Evolutionary conservation across 2,113 vertebrate genomes (phyloP), one percentile per base, ranked within the genome.

Genomic region (Mohoua ochrocephala): DNA sequence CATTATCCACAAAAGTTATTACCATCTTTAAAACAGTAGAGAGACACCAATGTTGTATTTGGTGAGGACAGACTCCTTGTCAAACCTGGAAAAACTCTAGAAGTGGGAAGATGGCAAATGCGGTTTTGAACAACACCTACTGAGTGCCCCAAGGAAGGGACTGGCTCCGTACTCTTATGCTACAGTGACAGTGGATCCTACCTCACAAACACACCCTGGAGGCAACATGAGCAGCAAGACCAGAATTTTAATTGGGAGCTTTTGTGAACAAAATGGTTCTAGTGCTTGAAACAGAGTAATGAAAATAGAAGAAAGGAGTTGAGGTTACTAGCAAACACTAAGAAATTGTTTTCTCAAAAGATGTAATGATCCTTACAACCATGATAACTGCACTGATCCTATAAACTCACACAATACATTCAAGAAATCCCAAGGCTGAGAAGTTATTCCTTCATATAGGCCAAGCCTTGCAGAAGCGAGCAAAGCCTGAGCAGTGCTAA

Each of bases 141-240:
- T 1, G 1, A 35, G 35, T 1, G 4, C 2, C 42, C 21, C 0
- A 0, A 65, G 50, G 41, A 80, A 73, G 31, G 12, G 20, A 67
- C 13, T 6, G 23, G 33, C 28, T 83, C 21, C 57, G 41, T 37
- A 64, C n/a, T 54, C 59, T 52, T 18, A 14, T 10, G 5, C 21
- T n/a, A 74, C 20, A 49, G 1, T 4, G 9, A 37, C 5, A 91
- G 69, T 0, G 13, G 11, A 67, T 54, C 16, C 35, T 50, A 47
- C 56, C 64, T 59, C 42, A 69, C 30, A 69, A 65, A 49, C n/a
- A 60, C 10, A 39, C 13, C 7, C 64, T 22, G 13, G 21, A 78
- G 11, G 30, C 39, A 84, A 59, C 2, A 12, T 4, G 21, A 75
- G 33, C 20, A 81, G 80, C 33, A 84, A 78, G 35, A 74, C 2